Conservation (phyloP, 1,140 invertebrate genomes). For the Brachionus paranguensis region DNA sequence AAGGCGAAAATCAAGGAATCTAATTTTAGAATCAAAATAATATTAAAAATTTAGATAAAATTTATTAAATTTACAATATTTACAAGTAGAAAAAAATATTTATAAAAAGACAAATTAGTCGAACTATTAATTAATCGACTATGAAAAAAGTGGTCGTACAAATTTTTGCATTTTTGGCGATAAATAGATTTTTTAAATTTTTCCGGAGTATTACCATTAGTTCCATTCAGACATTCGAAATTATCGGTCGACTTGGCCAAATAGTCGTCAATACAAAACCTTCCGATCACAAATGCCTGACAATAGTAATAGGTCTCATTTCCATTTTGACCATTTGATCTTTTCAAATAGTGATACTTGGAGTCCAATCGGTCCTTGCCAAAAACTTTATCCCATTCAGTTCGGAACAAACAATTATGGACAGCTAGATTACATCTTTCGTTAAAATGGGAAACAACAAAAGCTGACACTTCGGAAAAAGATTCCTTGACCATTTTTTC, state of each 20-base stretch:
- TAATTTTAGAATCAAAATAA: too few relatives aligned
- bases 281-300: constrained; percentile 12
- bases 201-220: neutral
- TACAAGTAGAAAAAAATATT: neutral
- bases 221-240: constrained; percentile 6
- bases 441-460: constrained; percentile 17
- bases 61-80: neutral
- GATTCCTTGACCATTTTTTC: neutral
- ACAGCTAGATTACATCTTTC: constrained; percentile 14
- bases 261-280: constrained; percentile 37
- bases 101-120: neutral
- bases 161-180: constrained; percentile 1
- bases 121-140: neutral
- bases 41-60: neutral
- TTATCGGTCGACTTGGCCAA: constrained; percentile 1
- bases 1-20: too few relatives aligned
- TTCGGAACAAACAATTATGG: constrained; percentile 32
- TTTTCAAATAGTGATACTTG: neutral
- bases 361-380: neutral
- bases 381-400: constrained; percentile 35
- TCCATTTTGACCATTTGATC: neutral
- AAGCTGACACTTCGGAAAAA: constrained; percentile 28
- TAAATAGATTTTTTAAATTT: constrained; percentile 15
- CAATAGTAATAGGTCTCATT: constrained; percentile 29
- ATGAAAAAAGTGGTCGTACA: constrained; percentile 22